Base-by-base conservation (phyloP, 1,140 invertebrate species). In the Drosophila lacteicornis region DNA sequence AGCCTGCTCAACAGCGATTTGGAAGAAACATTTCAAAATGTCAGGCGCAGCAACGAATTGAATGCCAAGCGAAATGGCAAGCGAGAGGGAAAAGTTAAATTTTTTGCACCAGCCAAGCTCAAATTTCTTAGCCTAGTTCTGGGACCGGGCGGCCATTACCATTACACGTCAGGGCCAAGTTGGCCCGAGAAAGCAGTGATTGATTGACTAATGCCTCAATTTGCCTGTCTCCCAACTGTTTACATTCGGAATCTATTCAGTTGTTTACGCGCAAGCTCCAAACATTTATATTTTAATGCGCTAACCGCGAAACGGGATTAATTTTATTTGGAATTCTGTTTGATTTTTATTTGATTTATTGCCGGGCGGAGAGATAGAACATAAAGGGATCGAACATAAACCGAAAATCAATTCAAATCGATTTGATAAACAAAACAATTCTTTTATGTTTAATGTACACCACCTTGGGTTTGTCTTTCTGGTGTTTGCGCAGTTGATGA, bases 11-110 rank as follows among this genome's bases (percentile, higher is more conserved):
- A 66, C 56, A 79, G 46, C 70, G 78, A 80, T 80, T 87, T 88
- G 65, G 80, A 78, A 79, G 68, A 78, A 83, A 87, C 82, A 87
- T 88, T 80, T 88, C 84, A 87, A 87, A 87, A 88, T 87, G 84
- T 88, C 83, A 87, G 84, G 65, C 58, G 8, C 80, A 88, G 83
- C 84, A 76, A 59, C 60, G 80, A 78, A 62, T 80, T 73, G 70
- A 88, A 79, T 79, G 75, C 74, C 79, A 69, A 36, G 56, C 46
- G 36, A 82, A 82, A 87, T 77, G 60, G 85, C 63, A 63, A 61
- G 15, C 53, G 36, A 0, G 7, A 19, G 50, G 69, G 59, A 79
- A 86, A 78, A 56, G 50, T 79, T 58, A 25, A 59, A 22, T 33
- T 67, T 53, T 66, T 42, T 58, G 19, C 38, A 22, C 45, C 38